Conservation (phyloP, 2,888 invertebrate genomes). For the Drosophila pegasa region DNA sequence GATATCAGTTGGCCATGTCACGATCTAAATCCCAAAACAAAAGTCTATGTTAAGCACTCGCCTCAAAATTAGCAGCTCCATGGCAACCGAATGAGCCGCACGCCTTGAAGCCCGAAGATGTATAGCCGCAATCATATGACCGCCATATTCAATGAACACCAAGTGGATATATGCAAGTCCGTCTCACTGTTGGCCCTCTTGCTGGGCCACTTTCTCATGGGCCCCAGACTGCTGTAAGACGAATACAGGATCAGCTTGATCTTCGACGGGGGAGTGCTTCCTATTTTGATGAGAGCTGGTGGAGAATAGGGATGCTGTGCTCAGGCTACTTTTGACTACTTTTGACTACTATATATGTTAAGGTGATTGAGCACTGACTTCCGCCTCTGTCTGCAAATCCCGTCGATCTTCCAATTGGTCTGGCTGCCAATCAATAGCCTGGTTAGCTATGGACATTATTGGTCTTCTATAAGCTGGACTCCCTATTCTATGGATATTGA, state of each 20-base stretch:
- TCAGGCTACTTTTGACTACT: no score
- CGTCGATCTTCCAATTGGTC: background rate
- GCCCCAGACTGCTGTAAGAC: background rate
- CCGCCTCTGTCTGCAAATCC: background rate
- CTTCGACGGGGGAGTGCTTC: no score
- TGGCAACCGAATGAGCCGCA: background rate
- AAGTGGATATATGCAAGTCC: slow-evolving; percentile 6
- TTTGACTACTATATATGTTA: no score
- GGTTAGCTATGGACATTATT: background rate
- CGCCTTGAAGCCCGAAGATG: background rate
- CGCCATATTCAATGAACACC: background rate
- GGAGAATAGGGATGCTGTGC: slow-evolving; percentile 9
- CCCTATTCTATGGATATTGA: no score
- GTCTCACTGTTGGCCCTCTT: slow-evolving; percentile 1
- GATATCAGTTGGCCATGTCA: slow-evolving; percentile 17
- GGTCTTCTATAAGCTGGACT: background rate
- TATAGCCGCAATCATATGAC: background rate
- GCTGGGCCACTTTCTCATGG: background rate
- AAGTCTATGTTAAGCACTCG: background rate
- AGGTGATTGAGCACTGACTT: no score
- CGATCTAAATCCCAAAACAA: background rate
- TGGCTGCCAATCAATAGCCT: no score
- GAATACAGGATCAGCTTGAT: slow-evolving; percentile 10
- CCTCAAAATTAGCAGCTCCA: slow-evolving; percentile 5
- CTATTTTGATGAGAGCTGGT: no score